Evolutionary conservation across 2,888 invertebrate species (phyloP).

Genomic region (Epistrophe grossulariae): DNA sequence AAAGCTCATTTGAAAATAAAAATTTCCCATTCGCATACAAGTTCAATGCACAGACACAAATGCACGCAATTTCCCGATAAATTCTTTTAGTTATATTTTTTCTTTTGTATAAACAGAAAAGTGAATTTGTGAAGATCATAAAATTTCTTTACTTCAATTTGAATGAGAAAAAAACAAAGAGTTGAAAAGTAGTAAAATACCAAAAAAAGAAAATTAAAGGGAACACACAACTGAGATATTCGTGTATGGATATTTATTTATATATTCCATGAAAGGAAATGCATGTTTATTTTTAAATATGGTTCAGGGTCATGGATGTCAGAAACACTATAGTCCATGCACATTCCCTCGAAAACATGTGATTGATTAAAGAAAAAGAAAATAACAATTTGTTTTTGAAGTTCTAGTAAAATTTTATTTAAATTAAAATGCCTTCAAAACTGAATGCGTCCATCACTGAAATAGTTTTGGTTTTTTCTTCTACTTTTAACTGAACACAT

Average conservation of each 20-base stretch:
- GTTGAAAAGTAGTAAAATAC: neutral
- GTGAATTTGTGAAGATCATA: conserved; percentile 34
- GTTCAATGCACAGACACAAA: conserved; percentile 71
- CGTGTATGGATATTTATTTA: neutral
- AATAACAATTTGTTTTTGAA: neutral
- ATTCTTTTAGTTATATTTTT: conserved; percentile 9
- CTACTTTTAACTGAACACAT: neutral
- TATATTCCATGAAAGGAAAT: conserved; percentile 31
- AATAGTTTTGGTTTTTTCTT: neutral
- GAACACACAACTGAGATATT: neutral
- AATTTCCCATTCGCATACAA: conserved; percentile 53
- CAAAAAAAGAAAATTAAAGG: neutral
- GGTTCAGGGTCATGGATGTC: conserved; percentile 33
- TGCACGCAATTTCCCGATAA: conserved; percentile 34
- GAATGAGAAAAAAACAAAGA: neutral
- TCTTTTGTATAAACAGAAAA: conserved; percentile 22
- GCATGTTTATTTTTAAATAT: conserved; percentile 24
- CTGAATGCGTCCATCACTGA: conserved; percentile 4
- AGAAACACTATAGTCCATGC: neutral
- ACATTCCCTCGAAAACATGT: neutral
- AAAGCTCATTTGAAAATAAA: conserved; percentile 58
- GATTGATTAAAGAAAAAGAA: neutral
- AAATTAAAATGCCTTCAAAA: neutral
- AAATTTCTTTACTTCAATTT: conserved; percentile 34
- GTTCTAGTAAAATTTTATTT: neutral